Conservation (phyloP, 2,797 vertebrate genomes). For the Glyptemys insculpta region DNA sequence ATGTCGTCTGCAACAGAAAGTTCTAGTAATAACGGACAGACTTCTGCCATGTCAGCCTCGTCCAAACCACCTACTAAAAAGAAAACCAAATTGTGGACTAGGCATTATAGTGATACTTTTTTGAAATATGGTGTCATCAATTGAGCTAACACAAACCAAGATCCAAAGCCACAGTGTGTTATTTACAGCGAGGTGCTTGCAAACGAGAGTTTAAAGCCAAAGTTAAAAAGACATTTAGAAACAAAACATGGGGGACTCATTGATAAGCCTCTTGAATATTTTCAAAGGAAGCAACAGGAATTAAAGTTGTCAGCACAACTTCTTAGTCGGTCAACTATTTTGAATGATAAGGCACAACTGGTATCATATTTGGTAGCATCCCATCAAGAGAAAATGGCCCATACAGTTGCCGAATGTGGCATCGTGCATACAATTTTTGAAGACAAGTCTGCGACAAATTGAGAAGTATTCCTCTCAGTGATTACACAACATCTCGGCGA, state of each 20-base stretch:
- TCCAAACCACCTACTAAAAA: background rate
- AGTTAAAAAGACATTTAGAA: background rate
- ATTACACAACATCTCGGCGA: background rate
- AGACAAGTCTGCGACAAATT: background rate
- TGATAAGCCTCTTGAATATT: too few species aligned
- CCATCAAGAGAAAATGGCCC: conserved; percentile 24
- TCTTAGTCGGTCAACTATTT: too few species aligned
- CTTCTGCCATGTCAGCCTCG: background rate
- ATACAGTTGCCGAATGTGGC: background rate
- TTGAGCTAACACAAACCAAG: background rate
- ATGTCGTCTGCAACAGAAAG: background rate
- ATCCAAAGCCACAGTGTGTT: background rate
- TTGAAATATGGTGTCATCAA: background rate
- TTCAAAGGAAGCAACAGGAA: too few species aligned
- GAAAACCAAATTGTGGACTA: background rate
- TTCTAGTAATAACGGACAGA: background rate
- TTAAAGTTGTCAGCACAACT: too few species aligned
- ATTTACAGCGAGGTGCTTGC: background rate
- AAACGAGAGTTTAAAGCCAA: background rate
- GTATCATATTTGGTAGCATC: background rate
- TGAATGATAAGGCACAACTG: too few species aligned
- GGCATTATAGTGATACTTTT: background rate
- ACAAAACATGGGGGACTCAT: too few species aligned
- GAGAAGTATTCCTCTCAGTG: background rate
- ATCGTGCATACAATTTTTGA: background rate